A percentile compares a stretch with the other conserved stretches of the same genome.
These are phyloP conservation scores for Enteromius argenteus DNA, from an alignment of 2,797 vertebrate species.

Conservation along the genomic window DNA sequence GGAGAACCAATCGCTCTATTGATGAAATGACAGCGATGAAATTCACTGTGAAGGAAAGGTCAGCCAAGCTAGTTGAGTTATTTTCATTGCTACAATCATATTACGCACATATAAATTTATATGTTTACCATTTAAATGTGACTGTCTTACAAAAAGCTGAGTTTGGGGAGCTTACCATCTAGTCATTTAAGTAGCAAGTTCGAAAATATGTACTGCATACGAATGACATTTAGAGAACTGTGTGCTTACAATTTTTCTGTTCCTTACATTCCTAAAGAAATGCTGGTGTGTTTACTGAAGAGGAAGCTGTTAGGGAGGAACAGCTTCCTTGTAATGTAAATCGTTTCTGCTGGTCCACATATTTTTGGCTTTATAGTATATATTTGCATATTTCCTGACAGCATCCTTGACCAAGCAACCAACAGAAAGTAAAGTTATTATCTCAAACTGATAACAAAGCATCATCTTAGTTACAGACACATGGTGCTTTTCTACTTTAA, in stretches of 20 bases:
- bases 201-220: not conserved
- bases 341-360: not conserved
- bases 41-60: not conserved
- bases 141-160: not conserved
- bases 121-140: not conserved
- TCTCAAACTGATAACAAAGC: not conserved
- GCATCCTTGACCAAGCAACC: not conserved
- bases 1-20: not conserved
- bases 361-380: not conserved
- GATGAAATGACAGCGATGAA: constrained; percentile 8
- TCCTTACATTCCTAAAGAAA: not conserved
- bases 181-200: not conserved
- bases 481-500: constrained; percentile 20
- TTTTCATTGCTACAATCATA: not conserved
- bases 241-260: not conserved
- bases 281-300: constrained; percentile 7
- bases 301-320: not conserved
- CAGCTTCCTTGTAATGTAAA: constrained; percentile 21
- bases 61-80: not conserved
- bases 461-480: not conserved
- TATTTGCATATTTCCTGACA: constrained; percentile 6
- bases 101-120: not conserved
- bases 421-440: not conserved
- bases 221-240: not conserved
- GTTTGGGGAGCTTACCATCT: not conserved